Percentiles rank a stretch among this genome's conserved stretches.
Evolutionary conservation across 2,888 invertebrate genomes (phyloP).

Genomic region (Nemotelus pantherinus): DNA sequence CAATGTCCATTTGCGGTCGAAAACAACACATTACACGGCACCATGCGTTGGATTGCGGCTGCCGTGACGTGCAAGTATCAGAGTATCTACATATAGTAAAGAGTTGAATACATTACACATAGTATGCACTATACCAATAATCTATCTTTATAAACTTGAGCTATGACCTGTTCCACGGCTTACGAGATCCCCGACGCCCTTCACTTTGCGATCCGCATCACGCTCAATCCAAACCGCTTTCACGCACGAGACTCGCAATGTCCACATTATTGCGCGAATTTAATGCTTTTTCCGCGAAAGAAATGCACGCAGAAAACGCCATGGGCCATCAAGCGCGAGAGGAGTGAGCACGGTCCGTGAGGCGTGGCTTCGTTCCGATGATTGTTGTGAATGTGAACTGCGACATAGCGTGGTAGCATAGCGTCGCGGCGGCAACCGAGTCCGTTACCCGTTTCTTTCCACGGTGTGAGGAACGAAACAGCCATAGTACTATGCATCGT

Average conservation of each 20-base stretch:
- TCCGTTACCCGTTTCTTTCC: conserved; percentile 16
- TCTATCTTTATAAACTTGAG: background rate
- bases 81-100: no score
- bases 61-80: no score
- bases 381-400: background rate
- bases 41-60: no score
- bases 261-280: background rate
- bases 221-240: conserved; percentile 5
- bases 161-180: conserved; percentile 4
- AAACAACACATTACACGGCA: no score
- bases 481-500: background rate
- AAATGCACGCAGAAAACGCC: background rate
- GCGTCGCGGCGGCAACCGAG: background rate
- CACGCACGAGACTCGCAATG: background rate
- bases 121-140: no score
- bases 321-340: background rate
- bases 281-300: background rate
- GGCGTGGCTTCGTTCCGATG: conserved; percentile 4
- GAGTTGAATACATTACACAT: no score
- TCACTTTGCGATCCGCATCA: background rate
- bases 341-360: background rate
- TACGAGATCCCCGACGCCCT: background rate
- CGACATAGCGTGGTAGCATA: background rate
- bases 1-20: no score
- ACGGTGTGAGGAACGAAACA: no score